Conservation (phyloP, 2,797 vertebrate genomes). For the Sitta carolinensis region DNA sequence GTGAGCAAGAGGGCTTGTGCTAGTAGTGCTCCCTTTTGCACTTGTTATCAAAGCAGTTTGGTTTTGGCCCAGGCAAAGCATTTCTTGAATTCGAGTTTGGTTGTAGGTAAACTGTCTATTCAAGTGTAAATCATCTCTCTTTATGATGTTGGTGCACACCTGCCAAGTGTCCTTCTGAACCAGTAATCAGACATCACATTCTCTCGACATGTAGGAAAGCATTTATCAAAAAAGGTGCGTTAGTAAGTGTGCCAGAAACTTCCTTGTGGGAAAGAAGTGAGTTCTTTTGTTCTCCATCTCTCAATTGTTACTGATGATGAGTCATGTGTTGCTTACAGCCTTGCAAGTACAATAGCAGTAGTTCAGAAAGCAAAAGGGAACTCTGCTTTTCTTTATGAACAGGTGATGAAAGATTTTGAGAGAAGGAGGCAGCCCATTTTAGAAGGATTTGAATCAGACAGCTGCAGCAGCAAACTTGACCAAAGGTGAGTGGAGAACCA, state of each 20-base stretch:
- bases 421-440: background rate
- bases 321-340: background rate
- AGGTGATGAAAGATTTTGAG: slow-evolving; percentile 32
- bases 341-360: background rate
- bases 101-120: background rate
- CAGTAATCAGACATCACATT: background rate
- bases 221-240: background rate
- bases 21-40: background rate
- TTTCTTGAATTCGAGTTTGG: background rate
- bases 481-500: background rate
- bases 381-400: slow-evolving; percentile 58
- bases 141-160: background rate
- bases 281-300: slow-evolving; percentile 23
- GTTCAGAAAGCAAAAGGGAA: slow-evolving; percentile 18
- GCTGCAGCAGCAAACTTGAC: background rate
- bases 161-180: slow-evolving; percentile 4
- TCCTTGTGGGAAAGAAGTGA: slow-evolving; percentile 6
- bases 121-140: background rate
- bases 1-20: background rate
- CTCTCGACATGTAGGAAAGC: background rate
- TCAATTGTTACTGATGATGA: background rate
- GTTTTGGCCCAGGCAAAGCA: background rate
- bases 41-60: background rate
- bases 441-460: background rate
- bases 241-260: background rate